A percentile compares a stretch with the other conserved stretches of the same genome.
Evolutionary conservation across 2,888 invertebrate species (phyloP).

Genomic region (Pyrrhia umbra): DNA sequence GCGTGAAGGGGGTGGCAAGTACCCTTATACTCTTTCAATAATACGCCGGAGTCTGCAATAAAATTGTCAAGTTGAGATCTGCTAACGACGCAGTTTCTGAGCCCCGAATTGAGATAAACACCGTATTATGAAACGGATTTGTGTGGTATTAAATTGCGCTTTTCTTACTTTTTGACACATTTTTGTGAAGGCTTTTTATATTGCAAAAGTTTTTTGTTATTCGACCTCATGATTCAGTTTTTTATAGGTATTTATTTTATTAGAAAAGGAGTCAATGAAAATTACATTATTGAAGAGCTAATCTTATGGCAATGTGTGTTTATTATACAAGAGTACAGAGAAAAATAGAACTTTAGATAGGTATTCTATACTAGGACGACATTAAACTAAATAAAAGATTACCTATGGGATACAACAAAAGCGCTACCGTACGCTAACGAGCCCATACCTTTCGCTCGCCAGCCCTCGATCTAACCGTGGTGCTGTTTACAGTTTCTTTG

Average conservation of each 20-base stretch:
- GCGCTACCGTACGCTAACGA: too few relatives aligned
- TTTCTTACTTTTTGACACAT: conserved; percentile 1
- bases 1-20: conserved; percentile 76
- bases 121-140: conserved; percentile 47
- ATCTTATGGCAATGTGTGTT: too few relatives aligned
- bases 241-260: not conserved
- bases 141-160: conserved; percentile 48
- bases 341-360: too few relatives aligned
- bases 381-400: too few relatives aligned
- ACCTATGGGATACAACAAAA: too few relatives aligned
- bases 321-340: too few relatives aligned
- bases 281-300: too few relatives aligned
- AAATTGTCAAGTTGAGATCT: conserved; percentile 82
- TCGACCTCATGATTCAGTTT: not conserved
- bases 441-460: too few relatives aligned
- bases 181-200: not conserved
- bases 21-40: conserved; percentile 80
- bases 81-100: conserved; percentile 85
- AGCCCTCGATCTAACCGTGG: too few relatives aligned
- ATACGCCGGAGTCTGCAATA: conserved; percentile 80
- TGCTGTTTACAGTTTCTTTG: not conserved
- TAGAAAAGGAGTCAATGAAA: not conserved
- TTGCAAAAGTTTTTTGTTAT: not conserved
- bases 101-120: conserved; percentile 61
- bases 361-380: too few relatives aligned